Evolutionary conservation across 1,140 invertebrate species (phyloP), one percentile per base, ranked within the genome.

Genomic region (Melipona quadrifasciata): DNA sequence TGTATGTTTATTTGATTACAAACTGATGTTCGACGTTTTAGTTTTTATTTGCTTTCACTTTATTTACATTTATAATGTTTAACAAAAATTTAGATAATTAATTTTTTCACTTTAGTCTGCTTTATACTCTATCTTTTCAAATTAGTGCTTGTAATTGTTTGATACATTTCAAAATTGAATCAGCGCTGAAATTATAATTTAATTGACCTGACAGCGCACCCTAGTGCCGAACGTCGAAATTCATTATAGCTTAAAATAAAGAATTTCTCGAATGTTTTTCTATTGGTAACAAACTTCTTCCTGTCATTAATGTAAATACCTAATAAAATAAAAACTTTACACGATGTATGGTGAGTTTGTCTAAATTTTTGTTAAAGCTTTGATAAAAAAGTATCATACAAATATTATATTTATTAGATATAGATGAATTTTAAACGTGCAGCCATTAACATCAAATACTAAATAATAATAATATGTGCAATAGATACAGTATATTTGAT

Each of bases 181-280:
- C 57, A 47, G 8, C 27, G 24, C 21, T n/a, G 17, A n/a, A 24
- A 53, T 71, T 57, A 27, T 24, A 34, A 19, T 61, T 34, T 82
- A 82, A 82, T 74, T 64, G 57, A n/a, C 74, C 80, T 74, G 58
- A 51, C 34, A 47, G n/a, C 64, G 64, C 74, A 68, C 64, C 31
- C 81, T 82, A 39, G 71, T 65, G 58, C 2, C 51, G 10, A 77
- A 14, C 11, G 1, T 31, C 11, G 34, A 57, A 58, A 77, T 64
- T 57, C 2, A 58, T 16, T 39, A 11, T 17, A 34, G 31, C 16
- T 27, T 1, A 39, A 57, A 34, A 10, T 57, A 39, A 57, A n/a
- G 5, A n/a, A 55, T 55, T 10, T 17, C 4, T 51, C 8, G 31
- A 82, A 58, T 14, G 4, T 8, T 58, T 27, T 47, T 10, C 12